These are phyloP conservation scores for Diadromus collaris DNA, from an alignment of 2,888 invertebrate species.

Conservation along the genomic window DNA sequence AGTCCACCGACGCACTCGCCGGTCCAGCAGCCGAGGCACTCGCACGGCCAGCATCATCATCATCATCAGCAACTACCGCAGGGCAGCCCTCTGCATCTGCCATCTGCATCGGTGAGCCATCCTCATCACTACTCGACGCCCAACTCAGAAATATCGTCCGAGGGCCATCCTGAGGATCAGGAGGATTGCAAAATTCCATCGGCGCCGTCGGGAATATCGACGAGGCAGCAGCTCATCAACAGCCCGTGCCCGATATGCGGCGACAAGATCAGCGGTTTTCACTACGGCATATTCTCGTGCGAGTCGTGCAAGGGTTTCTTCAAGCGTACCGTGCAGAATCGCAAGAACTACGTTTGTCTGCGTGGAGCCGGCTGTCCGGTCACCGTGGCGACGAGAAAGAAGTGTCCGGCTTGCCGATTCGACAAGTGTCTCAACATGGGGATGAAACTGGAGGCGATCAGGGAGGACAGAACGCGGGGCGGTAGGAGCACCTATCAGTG, in stretches of 20 bases:
- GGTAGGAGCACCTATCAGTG: slow-evolving; percentile 98
- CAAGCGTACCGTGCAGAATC: slow-evolving; percentile 98
- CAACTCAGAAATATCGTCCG: slow-evolving; percentile 73
- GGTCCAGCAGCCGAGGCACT: slow-evolving; percentile 83
- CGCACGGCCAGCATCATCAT: slow-evolving; percentile 78
- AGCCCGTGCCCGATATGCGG: slow-evolving; percentile 98
- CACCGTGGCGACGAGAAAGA: slow-evolving; percentile 95
- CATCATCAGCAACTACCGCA: slow-evolving; percentile 67
- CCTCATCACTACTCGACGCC: slow-evolving; percentile 72
- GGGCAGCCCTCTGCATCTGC: slow-evolving; percentile 81
- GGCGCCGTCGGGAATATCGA: slow-evolving; percentile 89
- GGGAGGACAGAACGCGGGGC: slow-evolving; percentile 96
- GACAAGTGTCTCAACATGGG: slow-evolving; percentile 97
- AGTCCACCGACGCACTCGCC: slow-evolving; percentile 90
- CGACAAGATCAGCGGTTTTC: slow-evolving; percentile 97
- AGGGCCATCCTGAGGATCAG: slow-evolving; percentile 69
- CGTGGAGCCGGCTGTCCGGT: slow-evolving; percentile 96
- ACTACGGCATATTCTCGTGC: slow-evolving; percentile 99
- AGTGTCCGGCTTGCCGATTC: slow-evolving; percentile 98
- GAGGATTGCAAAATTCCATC: slow-evolving; percentile 78
- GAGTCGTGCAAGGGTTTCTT: slow-evolving; percentile 99
- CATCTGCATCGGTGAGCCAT: slow-evolving; percentile 64
- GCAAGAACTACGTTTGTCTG: slow-evolving; percentile 97
- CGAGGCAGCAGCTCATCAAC: slow-evolving; percentile 92
- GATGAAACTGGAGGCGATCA: slow-evolving; percentile 98